Conservation (phyloP, 2,888 invertebrate species). For the Ctenicera cuprea region DNA sequence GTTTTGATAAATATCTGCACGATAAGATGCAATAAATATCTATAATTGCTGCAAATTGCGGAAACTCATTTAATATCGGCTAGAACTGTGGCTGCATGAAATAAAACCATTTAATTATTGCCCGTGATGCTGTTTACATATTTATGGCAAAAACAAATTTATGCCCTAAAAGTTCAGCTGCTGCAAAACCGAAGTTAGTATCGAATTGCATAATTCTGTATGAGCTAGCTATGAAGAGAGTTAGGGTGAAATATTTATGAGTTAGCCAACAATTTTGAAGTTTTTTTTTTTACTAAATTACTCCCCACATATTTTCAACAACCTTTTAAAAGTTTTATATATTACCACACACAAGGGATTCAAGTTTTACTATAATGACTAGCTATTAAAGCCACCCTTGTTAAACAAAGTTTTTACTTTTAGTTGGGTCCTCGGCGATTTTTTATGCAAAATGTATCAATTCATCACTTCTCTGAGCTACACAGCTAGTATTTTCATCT, state of each 20-base stretch:
- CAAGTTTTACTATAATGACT: background rate
- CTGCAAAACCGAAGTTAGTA: too few species aligned
- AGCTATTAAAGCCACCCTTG: background rate
- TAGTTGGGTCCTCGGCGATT: conserved; percentile 89
- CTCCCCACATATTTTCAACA: background rate
- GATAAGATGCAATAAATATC: background rate
- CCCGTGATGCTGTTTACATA: too few species aligned
- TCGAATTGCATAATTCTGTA: too few species aligned
- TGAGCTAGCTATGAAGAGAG: too few species aligned
- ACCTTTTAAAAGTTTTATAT: background rate
- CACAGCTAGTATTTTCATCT: conserved; percentile 91
- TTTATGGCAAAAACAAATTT: too few species aligned
- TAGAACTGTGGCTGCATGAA: too few species aligned
- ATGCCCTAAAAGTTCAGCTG: too few species aligned
- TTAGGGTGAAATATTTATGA: too few species aligned
- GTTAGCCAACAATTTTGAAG: too few species aligned
- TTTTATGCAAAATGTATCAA: conserved; percentile 93
- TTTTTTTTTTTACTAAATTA: too few species aligned
- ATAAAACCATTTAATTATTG: too few species aligned
- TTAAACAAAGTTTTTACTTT: conserved; percentile 62
- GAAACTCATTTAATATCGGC: too few species aligned
- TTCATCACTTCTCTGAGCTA: conserved; percentile 92
- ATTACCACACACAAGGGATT: background rate
- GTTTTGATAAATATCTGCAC: background rate
- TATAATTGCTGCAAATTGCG: background rate